Evolutionary conservation across 2,113 vertebrate genomes (phyloP).

Genomic region (Sciurus niger): DNA sequence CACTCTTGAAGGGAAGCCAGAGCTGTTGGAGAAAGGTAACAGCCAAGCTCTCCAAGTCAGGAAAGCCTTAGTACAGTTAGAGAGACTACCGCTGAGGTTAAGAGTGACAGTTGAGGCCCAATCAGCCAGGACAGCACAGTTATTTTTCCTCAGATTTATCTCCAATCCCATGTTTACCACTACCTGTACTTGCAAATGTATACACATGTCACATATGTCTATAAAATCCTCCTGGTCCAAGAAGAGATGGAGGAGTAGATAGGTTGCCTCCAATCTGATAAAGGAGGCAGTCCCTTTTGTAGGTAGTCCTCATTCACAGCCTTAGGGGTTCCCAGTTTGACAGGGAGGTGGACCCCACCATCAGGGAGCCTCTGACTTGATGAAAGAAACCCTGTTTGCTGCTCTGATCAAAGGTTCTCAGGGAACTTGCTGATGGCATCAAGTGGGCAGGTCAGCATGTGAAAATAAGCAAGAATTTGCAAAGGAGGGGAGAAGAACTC

Average conservation of each 20-base stretch:
- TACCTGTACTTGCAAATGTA: conserved; percentile 35
- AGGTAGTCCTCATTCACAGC: conserved; percentile 52
- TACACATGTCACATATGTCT: not conserved
- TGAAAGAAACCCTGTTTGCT: conserved; percentile 68
- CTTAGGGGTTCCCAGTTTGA: conserved; percentile 49
- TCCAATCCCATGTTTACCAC: not conserved
- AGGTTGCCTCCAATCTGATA: not conserved
- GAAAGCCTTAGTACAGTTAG: not conserved
- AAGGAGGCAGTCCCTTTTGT: not conserved
- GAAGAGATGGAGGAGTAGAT: not conserved
- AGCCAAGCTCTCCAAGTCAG: not conserved
- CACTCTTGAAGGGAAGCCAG: conserved; percentile 5
- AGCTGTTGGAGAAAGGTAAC: not conserved
- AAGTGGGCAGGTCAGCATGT: conserved; percentile 30
- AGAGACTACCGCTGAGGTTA: not conserved
- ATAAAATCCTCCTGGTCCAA: not conserved
- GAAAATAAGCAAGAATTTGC: conserved; percentile 63
- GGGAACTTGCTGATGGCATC: conserved; percentile 68
- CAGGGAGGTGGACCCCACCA: not conserved
- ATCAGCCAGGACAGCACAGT: not conserved
- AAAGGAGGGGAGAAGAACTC: not conserved
- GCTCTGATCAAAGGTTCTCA: conserved; percentile 67
- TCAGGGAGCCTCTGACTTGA: conserved; percentile 42
- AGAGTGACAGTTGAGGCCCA: not conserved
- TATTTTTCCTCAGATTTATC: not conserved